These are phyloP conservation scores for Neostethus bicornis DNA, from an alignment of 2,797 vertebrate genomes.

Conservation along the genomic window DNA sequence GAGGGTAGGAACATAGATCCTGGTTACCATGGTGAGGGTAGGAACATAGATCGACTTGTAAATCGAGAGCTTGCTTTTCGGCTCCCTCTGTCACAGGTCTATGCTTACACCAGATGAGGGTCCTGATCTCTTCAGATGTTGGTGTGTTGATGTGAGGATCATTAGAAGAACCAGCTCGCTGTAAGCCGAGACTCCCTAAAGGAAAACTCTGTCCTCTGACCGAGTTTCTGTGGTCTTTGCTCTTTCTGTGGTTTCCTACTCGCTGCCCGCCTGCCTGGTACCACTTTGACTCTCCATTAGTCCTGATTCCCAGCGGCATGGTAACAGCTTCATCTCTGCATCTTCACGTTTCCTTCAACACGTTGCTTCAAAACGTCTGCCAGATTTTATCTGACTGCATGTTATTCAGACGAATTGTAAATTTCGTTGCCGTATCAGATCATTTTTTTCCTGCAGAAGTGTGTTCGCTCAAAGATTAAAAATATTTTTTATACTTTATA, in stretches of 20 bases:
- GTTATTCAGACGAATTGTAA: neutral
- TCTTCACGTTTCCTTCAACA: slow-evolving; percentile 4
- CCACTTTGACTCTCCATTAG: slow-evolving; percentile 68
- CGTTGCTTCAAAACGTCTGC: slow-evolving; percentile 16
- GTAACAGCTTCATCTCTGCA: slow-evolving; percentile 51
- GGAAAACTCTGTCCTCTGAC: slow-evolving; percentile 51
- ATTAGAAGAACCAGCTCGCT: slow-evolving; percentile 37
- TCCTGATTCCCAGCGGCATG: slow-evolving; percentile 49
- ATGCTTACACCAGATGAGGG: too few species aligned
- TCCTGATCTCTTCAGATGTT: too few species aligned
- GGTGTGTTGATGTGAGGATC: slow-evolving; percentile 42
- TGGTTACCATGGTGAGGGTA: too few species aligned
- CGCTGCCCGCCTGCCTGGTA: slow-evolving; percentile 69
- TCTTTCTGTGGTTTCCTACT: slow-evolving; percentile 60
- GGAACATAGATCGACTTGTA: too few species aligned
- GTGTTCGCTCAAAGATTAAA: too few species aligned
- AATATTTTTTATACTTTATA: too few species aligned
- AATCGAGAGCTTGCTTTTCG: too few species aligned
- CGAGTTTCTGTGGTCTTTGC: slow-evolving; percentile 52
- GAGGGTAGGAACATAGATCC: too few species aligned
- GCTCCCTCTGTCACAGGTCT: too few species aligned
- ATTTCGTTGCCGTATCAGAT: neutral
- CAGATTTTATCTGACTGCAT: neutral
- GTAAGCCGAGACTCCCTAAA: slow-evolving; percentile 67
- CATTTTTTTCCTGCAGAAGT: neutral